Evolutionary conservation across 1,140 invertebrate species (phyloP).

Genomic region (Venustaconcha ellipsiformis): DNA sequence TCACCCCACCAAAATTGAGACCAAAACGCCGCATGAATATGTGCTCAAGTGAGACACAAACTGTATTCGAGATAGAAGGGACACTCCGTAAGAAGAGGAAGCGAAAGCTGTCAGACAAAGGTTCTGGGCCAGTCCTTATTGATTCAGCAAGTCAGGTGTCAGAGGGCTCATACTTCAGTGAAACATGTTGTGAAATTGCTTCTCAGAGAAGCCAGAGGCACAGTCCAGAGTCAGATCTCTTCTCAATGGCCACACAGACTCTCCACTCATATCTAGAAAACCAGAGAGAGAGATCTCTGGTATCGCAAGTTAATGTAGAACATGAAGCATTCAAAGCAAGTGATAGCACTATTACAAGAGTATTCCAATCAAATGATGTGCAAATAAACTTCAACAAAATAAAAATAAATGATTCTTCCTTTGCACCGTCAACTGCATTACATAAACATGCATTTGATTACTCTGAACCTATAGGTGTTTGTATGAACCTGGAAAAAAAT

Average conservation of each 20-base stretch:
- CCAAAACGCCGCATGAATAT: background rate
- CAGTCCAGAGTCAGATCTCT: background rate
- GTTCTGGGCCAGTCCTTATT: slow-evolving; percentile 8
- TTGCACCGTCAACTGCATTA: too few relatives aligned
- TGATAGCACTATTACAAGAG: too few relatives aligned
- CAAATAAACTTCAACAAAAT: too few relatives aligned
- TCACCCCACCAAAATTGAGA: slow-evolving; percentile 21
- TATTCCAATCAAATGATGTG: too few relatives aligned
- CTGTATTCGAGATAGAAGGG: slow-evolving; percentile 1
- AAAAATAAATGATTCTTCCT: too few relatives aligned
- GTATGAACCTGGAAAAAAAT: too few relatives aligned
- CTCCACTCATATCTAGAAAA: slow-evolving; percentile 26
- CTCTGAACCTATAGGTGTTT: too few relatives aligned
- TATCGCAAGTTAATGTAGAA: background rate
- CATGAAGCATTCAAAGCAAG: too few relatives aligned
- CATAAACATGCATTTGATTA: too few relatives aligned
- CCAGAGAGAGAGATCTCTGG: slow-evolving; percentile 1
- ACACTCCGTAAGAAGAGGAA: background rate
- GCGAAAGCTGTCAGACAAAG: background rate
- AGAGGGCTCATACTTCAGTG: background rate
- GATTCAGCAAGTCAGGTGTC: slow-evolving; percentile 29
- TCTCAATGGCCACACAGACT: slow-evolving; percentile 22
- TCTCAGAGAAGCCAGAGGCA: too few relatives aligned
- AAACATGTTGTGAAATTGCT: too few relatives aligned
- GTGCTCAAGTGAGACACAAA: slow-evolving; percentile 8